Conservation (phyloP, 37 sponge, comb jelly and placozoan genomes). For the Oscarella lobularis region DNA sequence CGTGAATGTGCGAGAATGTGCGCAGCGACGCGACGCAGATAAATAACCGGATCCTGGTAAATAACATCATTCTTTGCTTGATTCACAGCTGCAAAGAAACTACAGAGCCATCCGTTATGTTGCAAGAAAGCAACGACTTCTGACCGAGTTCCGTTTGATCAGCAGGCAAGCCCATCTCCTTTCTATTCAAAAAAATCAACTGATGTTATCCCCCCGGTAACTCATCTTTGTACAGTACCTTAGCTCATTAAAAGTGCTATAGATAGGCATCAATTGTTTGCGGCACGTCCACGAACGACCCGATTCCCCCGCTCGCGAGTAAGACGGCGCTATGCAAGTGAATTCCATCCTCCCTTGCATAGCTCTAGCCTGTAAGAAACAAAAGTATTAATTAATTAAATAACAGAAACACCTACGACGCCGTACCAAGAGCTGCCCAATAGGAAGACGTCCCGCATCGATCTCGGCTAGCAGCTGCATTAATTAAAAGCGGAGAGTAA, state of each 20-base stretch:
- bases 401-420: too few relatives aligned
- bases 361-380: neutral
- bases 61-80: too few relatives aligned
- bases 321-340: neutral
- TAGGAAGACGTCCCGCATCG: neutral
- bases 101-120: neutral
- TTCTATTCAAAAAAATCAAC: neutral
- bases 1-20: too few relatives aligned
- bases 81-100: too few relatives aligned
- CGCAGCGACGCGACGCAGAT: too few relatives aligned
- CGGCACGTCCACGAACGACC: neutral
- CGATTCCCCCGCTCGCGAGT: too few relatives aligned
- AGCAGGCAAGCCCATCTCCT: neutral
- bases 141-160: neutral
- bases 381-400: neutral
- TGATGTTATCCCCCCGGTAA: neutral
- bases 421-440: neutral
- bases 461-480: neutral
- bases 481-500: too few relatives aligned
- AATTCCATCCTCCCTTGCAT: neutral
- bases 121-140: neutral
- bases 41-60: too few relatives aligned
- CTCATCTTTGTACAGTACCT: neutral
- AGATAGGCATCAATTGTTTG: neutral
- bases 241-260: neutral